Evolutionary conservation across 2,797 vertebrate species (phyloP).

Genomic region (Centropyge bicolor): DNA sequence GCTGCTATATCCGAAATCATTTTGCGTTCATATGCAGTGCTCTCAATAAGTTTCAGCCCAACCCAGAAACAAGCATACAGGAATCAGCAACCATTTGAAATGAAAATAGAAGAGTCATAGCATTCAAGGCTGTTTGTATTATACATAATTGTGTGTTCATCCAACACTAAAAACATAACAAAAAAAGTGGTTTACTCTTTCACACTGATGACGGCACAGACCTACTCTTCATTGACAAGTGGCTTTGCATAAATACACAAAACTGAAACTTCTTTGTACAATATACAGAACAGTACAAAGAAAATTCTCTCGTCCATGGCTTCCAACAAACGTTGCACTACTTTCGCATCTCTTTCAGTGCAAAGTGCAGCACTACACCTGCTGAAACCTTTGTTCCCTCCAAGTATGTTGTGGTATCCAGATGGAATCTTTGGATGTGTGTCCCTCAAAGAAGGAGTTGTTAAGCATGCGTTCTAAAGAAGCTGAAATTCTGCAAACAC

Average conservation of each 20-base stretch:
- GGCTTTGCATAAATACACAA: constrained; percentile 1
- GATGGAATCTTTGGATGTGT: neutral
- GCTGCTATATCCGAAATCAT: neutral
- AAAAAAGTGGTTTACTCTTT: neutral
- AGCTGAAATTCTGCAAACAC: neutral
- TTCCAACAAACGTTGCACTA: neutral
- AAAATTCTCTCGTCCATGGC: neutral
- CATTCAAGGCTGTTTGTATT: neutral
- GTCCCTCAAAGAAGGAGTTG: neutral
- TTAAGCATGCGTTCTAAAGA: neutral
- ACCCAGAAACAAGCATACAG: constrained; percentile 19
- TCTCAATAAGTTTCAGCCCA: constrained; percentile 20
- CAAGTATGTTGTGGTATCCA: neutral
- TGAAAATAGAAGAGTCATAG: constrained; percentile 1
- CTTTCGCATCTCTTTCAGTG: neutral
- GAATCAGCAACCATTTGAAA: neutral
- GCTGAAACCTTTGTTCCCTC: neutral
- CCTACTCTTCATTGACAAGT: neutral
- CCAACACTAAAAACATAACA: neutral
- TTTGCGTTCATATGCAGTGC: constrained; percentile 5
- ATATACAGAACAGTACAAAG: neutral
- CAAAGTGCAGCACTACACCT: neutral
- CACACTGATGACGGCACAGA: constrained; percentile 1
- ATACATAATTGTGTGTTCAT: constrained; percentile 1
- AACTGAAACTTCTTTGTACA: neutral